phyloP scores from a whole-genome alignment of 2,797 vertebrate species.

The Falco berigora region DNA sequence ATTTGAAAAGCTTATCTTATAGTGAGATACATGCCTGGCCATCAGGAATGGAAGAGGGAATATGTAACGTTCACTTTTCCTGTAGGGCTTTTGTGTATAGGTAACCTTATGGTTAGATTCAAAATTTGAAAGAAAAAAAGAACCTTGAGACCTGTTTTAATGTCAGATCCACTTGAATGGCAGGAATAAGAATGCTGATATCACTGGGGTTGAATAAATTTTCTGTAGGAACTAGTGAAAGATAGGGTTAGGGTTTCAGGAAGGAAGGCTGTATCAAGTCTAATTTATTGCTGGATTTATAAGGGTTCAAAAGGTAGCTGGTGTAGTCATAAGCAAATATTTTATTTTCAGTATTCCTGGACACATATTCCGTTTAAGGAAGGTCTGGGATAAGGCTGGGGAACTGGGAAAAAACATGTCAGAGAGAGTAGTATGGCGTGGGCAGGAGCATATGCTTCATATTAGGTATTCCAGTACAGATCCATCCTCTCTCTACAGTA shows the following conservation, averaged over 20 bases:
- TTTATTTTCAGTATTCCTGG: constrained; percentile 47
- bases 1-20: not conserved
- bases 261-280: not conserved
- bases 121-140: not conserved
- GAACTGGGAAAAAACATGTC: constrained; percentile 47
- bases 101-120: not conserved
- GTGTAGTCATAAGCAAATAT: not conserved
- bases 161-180: not conserved
- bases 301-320: not conserved
- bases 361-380: constrained; percentile 23
- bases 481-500: constrained; percentile 14
- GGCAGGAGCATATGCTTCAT: constrained; percentile 53
- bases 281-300: not conserved
- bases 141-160: not conserved
- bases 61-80: not conserved
- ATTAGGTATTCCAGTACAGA: constrained; percentile 54
- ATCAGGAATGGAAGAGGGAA: not conserved
- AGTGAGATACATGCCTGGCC: not conserved
- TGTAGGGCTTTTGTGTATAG: not conserved
- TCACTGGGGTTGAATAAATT: not conserved
- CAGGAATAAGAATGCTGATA: not conserved
- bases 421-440: constrained; percentile 29
- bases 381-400: constrained; percentile 1
- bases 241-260: not conserved
- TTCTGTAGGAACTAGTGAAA: not conserved